These are phyloP conservation scores for Cephus nigrinus DNA, from an alignment of 2,888 invertebrate species.

Conservation along the genomic window DNA sequence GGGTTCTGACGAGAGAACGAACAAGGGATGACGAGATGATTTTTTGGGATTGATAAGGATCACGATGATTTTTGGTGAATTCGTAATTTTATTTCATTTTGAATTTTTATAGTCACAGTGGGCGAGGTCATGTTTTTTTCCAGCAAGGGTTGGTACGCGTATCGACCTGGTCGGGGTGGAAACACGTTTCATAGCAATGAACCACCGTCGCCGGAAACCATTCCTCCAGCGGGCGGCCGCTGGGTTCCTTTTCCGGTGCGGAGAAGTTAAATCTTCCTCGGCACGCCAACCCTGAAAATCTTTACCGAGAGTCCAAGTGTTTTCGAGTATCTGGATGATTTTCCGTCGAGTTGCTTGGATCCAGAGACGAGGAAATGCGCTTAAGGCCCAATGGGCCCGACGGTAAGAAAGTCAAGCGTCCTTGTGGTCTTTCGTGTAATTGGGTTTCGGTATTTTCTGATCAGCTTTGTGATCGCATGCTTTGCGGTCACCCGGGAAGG, in stretches of 20 bases:
- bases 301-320: not conserved
- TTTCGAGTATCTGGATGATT: not conserved
- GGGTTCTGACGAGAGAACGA: not conserved
- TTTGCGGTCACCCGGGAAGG: conserved; percentile 35
- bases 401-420: not conserved
- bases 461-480: conserved; percentile 34
- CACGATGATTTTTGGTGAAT: not conserved
- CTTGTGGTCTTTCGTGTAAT: not conserved
- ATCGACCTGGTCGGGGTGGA: conserved; percentile 35
- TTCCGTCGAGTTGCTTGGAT: not conserved
- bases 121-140: not conserved
- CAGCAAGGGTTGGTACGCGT: conserved; percentile 31
- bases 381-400: not conserved
- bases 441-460: not conserved
- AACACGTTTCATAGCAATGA: conserved; percentile 40
- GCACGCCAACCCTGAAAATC: conserved; percentile 47
- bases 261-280: conserved; percentile 55
- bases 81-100: not conserved
- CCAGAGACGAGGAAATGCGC: not conserved
- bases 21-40: not conserved
- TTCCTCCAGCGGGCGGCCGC: conserved; percentile 53
- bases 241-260: conserved; percentile 56
- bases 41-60: not conserved
- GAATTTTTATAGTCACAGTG: not conserved
- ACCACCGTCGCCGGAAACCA: conserved; percentile 57